Base-by-base conservation (phyloP, 2,113 vertebrate genomes). In the Poeciliopsis retropinna region DNA sequence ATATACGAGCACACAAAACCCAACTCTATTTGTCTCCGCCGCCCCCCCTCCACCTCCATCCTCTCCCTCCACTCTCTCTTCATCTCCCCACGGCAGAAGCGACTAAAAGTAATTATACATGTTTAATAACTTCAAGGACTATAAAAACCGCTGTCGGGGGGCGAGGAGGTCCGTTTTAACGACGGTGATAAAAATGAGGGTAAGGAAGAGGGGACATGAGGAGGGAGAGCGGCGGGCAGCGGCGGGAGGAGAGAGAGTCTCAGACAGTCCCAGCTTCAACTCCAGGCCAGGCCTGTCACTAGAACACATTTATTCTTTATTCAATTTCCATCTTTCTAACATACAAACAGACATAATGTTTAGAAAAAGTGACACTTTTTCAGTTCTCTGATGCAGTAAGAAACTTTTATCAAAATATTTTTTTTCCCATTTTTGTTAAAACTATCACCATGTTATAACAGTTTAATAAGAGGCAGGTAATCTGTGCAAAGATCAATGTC, bases 101-200 rank as follows among this genome's bases (percentile, higher is more conserved):
- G 89, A 91, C 92, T 89, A 86, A 92, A 92, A 93, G 93, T 93
- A 93, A 94, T 94, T 94, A 93, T 90, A 93, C 92, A 91, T 91
- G 91, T 94, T 94, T 93, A 94, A 92, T 93, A 93, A 93, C 91
- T 93, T 92, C 87, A 87, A 91, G 87, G 87, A 91, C 89, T 86
- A 92, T 92, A 94, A 92, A 92, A 91, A 88, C 65, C 34, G 80
- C 83, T 89, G 93, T 91, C 90, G 89, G 86, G 89, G 89, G 89
- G 89, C 85, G 72, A 88, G 83, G 89, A 91, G 92, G 92, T 94
- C 90, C 87, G 72, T 87, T 90, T 93, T 93, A 93, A 92, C 87
- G 88, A 91, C 70, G 79, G 87, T 72, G 85, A 93, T 92, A 92
- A 92, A 94, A 92, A 85, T 51, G 72, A 86, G 83, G 78, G 83